phyloP scores from a whole-genome alignment of 2,888 invertebrate species.

The Pandemis heparana region DNA sequence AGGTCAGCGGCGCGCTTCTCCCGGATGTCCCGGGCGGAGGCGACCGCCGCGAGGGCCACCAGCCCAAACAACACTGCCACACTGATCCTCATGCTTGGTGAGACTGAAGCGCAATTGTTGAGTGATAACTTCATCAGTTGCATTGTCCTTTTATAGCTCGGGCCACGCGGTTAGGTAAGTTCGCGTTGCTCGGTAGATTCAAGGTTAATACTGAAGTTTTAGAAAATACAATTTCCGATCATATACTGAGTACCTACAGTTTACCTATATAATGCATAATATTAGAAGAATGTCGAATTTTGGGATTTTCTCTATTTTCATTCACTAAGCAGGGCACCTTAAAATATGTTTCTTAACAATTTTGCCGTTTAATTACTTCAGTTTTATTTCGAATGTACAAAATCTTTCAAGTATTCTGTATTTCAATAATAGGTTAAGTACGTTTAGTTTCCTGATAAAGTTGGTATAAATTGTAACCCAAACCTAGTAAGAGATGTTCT shows the following conservation, averaged over 20 bases:
- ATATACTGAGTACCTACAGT: not conserved
- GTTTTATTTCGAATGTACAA: no score
- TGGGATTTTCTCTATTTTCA: not conserved
- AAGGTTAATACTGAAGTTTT: slow-evolving; percentile 64
- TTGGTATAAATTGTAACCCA: no score
- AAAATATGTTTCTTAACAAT: no score
- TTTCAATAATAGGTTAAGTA: no score
- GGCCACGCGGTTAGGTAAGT: slow-evolving; percentile 67
- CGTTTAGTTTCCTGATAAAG: no score
- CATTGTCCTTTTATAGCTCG: slow-evolving; percentile 77
- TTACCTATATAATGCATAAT: not conserved
- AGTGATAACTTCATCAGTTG: slow-evolving; percentile 69
- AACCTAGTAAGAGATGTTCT: not conserved
- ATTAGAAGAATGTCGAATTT: not conserved
- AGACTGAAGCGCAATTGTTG: slow-evolving; percentile 62
- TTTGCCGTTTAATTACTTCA: no score
- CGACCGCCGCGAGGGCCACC: slow-evolving; percentile 78
- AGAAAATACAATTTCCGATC: slow-evolving; percentile 59
- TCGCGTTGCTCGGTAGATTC: slow-evolving; percentile 62
- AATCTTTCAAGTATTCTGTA: no score
- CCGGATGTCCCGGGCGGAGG: slow-evolving; percentile 80
- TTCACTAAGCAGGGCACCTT: not conserved
- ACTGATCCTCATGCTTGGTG: slow-evolving; percentile 70
- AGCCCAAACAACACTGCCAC: slow-evolving; percentile 73
- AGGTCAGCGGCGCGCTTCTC: slow-evolving; percentile 81